Evolutionary conservation across 2,888 invertebrate genomes (phyloP), one percentile per base, ranked within the genome.

Genomic region (Trichopria drosophilae): DNA sequence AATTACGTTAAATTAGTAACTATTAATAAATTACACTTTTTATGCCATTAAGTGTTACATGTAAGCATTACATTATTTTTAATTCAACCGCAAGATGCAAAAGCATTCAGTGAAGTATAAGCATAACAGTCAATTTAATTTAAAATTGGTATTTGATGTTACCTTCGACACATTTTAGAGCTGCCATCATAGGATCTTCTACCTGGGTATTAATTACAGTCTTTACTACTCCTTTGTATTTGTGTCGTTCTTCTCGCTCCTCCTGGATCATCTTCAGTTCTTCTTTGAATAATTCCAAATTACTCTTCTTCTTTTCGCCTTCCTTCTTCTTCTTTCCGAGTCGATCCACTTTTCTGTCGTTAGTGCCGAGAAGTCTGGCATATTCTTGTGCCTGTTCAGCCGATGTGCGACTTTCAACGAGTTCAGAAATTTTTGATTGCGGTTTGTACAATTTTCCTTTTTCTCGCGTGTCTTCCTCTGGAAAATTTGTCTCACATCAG

Each of bases 181-280:
- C 73, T 22, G 73, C 71, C 18, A 72, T 28, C 71, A 75, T 71
- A 3, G 73, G 70, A 61, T 75, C 75, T 26, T 75, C 75, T 1
- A 61, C 61, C 51, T 71, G 70, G 2, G 70, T 47, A 1, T 70
- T 64, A 19, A 72, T 65, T 6, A 72, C 71, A 55, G 78, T 76
- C 64, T 87, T 81, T 6, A 85, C 73, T 58, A 85, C 81, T 71
- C 86, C 85, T 79, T 94, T 93, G 65, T 90, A 90, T 69, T 91
- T 90, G 77, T 96, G 94, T 6, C 98, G 83, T 71, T 98, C 97
- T 69, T 95, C 93, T 19, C 98, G 82, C 76, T 98, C 97, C 73
- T 97, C 95, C 80, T 99, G 99, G 61, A 97, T 95, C 77, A 95
- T 96, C 80, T 94, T 87, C 32, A 99, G 76, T 77, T 99, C 99